Base-by-base conservation (phyloP, 2,888 invertebrate genomes). In the Psococerastis gibbosa region DNA sequence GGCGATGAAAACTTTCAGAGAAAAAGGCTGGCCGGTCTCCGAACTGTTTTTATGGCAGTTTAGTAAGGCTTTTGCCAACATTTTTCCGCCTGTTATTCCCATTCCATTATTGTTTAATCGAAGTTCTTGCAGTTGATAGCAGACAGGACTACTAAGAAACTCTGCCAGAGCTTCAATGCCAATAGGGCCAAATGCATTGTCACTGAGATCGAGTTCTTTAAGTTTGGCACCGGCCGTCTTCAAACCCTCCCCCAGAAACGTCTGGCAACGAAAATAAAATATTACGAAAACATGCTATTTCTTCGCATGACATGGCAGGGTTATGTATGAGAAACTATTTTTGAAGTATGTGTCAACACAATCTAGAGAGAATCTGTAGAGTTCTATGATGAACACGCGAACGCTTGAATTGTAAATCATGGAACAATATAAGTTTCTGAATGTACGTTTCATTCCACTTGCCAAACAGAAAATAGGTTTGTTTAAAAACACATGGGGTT, bases 111-210 rank as follows among this genome's bases (percentile, higher is more conserved):
- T 98, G 59, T 95, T 92, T 0, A 98, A 65, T 32, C 79, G 70
- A 0, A 98, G 64, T 54, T 78, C 78, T 65, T 82, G 70, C 18
- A 98, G 63, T 2, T 81, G 74, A 53, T 76, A 87, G 59, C 94
- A 94, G 0, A 83, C 75, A 1, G 78, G 71, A 34, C 91, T 89
- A 50, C 75, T 73, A 32, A 98, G 62, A 16, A 97, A 66, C 13
- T 78, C 74, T 0, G 82, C 81, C 8, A 97, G 66, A 0, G 91
- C 92, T 51, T 80, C 73, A 35, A 94, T 84, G 20, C 94, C 97
- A 52, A 91, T 84, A 0, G 95, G 94, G 0, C 95, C 97, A 52
- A 97, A 81, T 0, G 97, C 97, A 62, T 97, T 95, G 62, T 98
- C 95, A 59, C 94, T 94, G 6, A 98, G 69, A 57, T 98, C 92